Conservation (phyloP, 2,113 vertebrate genomes). For the Phylloscopus whistleri region DNA sequence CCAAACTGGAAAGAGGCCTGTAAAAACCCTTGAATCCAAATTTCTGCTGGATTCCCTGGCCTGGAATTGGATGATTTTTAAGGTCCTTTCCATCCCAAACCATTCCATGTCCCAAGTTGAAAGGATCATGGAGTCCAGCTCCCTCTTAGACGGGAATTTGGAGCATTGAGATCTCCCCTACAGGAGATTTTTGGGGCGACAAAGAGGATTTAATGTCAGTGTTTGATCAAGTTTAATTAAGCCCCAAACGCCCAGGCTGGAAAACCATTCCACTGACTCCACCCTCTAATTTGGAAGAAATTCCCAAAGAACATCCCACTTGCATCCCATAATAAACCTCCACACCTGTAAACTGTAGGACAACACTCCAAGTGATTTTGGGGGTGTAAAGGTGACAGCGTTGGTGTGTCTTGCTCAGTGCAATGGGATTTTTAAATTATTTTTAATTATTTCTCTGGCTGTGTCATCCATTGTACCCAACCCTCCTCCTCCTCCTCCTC, state of each 20-base stretch:
- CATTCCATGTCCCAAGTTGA: background rate
- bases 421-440: background rate
- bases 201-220: background rate
- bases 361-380: background rate
- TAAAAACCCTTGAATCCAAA: background rate
- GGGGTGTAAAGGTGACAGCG: background rate
- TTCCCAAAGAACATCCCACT: background rate
- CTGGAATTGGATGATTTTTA: background rate
- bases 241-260: background rate
- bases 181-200: background rate
- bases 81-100: background rate
- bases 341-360: no score
- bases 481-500: background rate
- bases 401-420: background rate
- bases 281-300: background rate
- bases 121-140: background rate
- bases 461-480: background rate
- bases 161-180: background rate
- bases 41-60: fast-evolving
- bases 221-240: background rate
- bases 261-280: background rate
- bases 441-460: background rate
- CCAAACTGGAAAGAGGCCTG: fast-evolving
- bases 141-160: background rate
- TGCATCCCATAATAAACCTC: background rate